Conservation (phyloP, 2,888 invertebrate species). For the Sicus ferrugineus region DNA sequence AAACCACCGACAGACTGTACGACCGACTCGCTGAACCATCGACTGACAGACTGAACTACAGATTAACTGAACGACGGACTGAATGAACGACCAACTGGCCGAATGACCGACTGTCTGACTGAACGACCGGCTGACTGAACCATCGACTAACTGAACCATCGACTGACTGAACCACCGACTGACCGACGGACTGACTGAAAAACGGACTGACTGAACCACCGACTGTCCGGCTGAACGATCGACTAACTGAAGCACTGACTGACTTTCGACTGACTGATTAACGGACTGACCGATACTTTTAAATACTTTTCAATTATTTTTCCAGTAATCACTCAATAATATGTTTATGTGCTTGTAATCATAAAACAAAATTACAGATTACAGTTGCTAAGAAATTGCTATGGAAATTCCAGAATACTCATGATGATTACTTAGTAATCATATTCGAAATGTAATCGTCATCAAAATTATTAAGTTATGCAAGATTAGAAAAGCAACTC, state of each 20-base stretch:
- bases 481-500: too few species aligned
- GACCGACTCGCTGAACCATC: not conserved
- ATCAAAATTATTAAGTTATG: too few species aligned
- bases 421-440: too few species aligned
- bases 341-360: too few species aligned
- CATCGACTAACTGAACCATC: not conserved
- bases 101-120: not conserved
- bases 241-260: not conserved
- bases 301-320: too few species aligned
- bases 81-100: not conserved
- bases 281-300: not conserved
- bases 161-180: slow-evolving; percentile 1
- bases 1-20: not conserved
- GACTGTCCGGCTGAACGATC: not conserved
- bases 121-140: not conserved
- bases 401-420: too few species aligned
- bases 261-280: slow-evolving; percentile 2
- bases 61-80: not conserved
- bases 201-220: not conserved
- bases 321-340: too few species aligned
- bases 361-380: too few species aligned
- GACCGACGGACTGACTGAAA: not conserved
- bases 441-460: too few species aligned
- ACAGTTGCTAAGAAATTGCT: too few species aligned
- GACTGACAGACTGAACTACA: not conserved